These are phyloP conservation scores for Trichopoda pennipes DNA, from an alignment of 2,888 invertebrate genomes.

Conservation along the genomic window DNA sequence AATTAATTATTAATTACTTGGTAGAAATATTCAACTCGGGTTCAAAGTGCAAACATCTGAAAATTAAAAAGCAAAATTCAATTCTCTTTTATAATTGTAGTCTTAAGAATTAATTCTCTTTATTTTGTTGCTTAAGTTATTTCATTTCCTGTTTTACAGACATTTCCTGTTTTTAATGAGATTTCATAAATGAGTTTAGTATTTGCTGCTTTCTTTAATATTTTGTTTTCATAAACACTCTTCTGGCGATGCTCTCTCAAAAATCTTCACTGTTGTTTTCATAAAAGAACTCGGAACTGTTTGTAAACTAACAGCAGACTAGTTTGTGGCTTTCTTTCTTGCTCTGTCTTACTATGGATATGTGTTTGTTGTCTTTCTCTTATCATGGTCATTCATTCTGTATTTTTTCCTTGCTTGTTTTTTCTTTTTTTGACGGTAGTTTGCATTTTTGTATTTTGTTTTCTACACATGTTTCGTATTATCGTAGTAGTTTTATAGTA, in stretches of 20 bases:
- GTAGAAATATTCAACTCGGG: background rate
- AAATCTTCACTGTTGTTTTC: constrained; percentile 19
- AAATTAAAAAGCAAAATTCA: background rate
- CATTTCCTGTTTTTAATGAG: constrained; percentile 60
- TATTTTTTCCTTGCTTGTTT: background rate
- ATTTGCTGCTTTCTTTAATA: constrained; percentile 5
- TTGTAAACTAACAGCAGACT: constrained; percentile 18
- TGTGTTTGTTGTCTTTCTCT: constrained; percentile 27
- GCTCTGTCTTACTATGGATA: background rate
- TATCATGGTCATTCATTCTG: constrained; percentile 54
- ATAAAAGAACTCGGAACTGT: background rate
- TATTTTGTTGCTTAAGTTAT: constrained; percentile 5
- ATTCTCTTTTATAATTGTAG: background rate
- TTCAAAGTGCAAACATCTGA: background rate
- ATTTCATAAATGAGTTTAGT: background rate
- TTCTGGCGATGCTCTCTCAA: background rate
- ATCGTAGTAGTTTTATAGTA: constrained; percentile 68
- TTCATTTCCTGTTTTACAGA: constrained; percentile 51
- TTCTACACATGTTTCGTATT: constrained; percentile 51
- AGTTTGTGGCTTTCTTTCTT: constrained; percentile 13
- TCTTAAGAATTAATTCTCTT: constrained; percentile 10
- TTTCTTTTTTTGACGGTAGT: constrained; percentile 9
- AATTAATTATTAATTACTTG: no score
- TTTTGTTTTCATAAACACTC: background rate
- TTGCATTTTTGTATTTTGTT: constrained; percentile 49